Conservation (phyloP, 2,797 vertebrate species). For the Intellagama lesueurii region DNA sequence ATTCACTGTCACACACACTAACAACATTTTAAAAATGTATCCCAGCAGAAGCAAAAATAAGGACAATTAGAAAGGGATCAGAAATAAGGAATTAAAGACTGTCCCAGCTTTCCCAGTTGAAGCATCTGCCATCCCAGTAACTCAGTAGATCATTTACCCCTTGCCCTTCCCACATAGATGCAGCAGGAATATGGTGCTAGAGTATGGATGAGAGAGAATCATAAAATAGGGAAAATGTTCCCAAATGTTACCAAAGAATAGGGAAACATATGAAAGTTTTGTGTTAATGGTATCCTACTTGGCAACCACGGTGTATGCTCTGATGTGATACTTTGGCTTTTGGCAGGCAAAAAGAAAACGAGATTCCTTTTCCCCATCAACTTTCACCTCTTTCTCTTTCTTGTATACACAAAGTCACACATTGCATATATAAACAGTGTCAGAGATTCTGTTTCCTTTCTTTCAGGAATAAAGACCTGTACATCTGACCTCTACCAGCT, state of each 20-base stretch:
- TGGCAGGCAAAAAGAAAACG: neutral
- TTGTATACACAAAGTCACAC: neutral
- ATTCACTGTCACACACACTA: neutral
- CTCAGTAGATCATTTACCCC: neutral
- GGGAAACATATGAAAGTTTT: neutral
- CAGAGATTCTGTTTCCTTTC: neutral
- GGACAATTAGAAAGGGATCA: too few relatives aligned
- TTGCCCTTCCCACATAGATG: neutral
- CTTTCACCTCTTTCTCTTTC: constrained; percentile 27
- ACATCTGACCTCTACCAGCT: neutral
- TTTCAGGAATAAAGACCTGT: neutral
- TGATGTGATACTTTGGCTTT: neutral
- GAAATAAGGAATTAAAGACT: neutral
- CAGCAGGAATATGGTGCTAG: neutral
- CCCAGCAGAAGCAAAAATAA: neutral
- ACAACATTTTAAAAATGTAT: neutral
- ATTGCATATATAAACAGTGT: neutral
- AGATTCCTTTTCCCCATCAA: neutral
- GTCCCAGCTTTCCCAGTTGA: neutral
- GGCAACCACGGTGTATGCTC: neutral
- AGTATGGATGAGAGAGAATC: neutral
- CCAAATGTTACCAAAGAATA: neutral
- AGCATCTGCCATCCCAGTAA: neutral
- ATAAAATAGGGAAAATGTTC: neutral
- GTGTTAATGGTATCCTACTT: neutral